These are phyloP conservation scores for Hydroisotoma schaefferi DNA, from an alignment of 2,888 invertebrate genomes.

Conservation along the genomic window DNA sequence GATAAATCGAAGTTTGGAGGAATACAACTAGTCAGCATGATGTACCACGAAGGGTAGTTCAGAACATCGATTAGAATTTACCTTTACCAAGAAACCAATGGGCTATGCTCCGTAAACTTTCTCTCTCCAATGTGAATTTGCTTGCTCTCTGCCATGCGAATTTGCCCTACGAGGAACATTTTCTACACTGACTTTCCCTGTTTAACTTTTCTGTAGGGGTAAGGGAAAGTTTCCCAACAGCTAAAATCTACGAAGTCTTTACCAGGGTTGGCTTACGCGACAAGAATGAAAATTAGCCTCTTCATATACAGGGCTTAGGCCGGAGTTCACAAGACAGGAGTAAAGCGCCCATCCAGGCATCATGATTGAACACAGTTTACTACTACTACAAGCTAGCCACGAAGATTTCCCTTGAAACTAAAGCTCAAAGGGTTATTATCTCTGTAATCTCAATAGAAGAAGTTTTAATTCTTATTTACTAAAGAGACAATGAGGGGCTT, in stretches of 20 bases:
- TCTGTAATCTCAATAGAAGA: not conserved
- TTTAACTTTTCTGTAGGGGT: not conserved
- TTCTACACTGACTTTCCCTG: conserved; percentile 4
- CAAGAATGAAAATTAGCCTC: conserved; percentile 10
- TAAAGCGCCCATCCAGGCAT: not conserved
- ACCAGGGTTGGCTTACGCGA: not conserved
- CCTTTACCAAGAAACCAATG: too few species aligned
- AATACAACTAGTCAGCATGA: not conserved
- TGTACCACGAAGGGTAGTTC: not conserved
- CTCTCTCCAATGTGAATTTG: conserved; percentile 2
- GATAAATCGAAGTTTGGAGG: too few species aligned
- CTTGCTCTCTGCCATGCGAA: conserved; percentile 1
- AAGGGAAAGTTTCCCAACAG: not conserved
- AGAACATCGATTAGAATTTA: conserved; percentile 3
- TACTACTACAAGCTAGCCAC: not conserved
- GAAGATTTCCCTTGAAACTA: not conserved
- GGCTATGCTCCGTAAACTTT: too few species aligned
- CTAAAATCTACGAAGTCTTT: not conserved
- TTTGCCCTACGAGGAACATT: too few species aligned
- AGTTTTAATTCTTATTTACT: conserved; percentile 10
- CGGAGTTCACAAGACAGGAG: not conserved
- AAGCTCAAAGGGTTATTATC: not conserved
- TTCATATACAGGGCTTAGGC: not conserved
- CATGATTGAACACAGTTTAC: not conserved
- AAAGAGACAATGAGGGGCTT: conserved; percentile 5